Evolutionary conservation across 2,888 invertebrate genomes (phyloP), one percentile per base, ranked within the genome.

Genomic region (Tachina grossa): DNA sequence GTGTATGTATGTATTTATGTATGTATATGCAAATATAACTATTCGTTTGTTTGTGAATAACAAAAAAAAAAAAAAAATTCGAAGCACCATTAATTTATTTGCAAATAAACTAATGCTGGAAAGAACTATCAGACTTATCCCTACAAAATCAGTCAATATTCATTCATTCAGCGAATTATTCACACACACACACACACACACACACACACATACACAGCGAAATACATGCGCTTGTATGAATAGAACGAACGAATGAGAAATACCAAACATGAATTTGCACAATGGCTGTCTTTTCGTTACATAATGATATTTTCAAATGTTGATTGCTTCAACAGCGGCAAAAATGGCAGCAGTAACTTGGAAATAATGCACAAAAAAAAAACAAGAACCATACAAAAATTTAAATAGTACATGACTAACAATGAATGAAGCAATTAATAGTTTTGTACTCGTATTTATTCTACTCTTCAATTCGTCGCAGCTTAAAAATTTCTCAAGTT

Each of bases 21-120:
- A n/a, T n/a, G n/a, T 49, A 22, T 22, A 31, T 31, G 19, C 13
- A 53, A 53, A 68, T 22, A 14, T 14, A 74, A 13, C 39, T 13
- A 19, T 51, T 22, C 41, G 13, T 16, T n/a, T 22, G 14, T 55
- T 39, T 47, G 55, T 43, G 39, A 47, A 45, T 63, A 39, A 10
- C 14, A 53, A 69, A 47, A 53, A 3, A 41, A 39, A 57, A 57
- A 39, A 39, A 41, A 19, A 57, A 47, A 39, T 31, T 83, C 79
- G 41, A 75, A 66, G 47, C 85, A 85, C 22, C 74, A 85, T 82
- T 79, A 82, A 79, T 79, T 78, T 79, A 51, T 71, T 39, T 47
- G 47, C 75, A 65, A 57, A 65, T 66, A 55, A 43, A 76, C 71
- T 61, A 71, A 65, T 57, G 69, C 51, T 66, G 43, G 5, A 69